phyloP scores from a whole-genome alignment of 2,888 invertebrate genomes.

The Diabrotica balteata region DNA sequence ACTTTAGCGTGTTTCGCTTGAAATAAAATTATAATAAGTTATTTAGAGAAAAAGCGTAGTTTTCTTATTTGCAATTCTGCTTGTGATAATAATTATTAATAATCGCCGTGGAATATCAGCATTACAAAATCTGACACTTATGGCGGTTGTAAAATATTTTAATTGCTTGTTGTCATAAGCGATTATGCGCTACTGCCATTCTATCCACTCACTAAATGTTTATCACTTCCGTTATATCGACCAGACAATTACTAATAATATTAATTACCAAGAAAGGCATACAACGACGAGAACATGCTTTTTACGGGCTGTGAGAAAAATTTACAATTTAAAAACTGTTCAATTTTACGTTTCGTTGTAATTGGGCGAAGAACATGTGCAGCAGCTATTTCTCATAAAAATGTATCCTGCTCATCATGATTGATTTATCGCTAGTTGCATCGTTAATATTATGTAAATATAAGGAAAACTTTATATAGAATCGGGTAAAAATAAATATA shows the following conservation, averaged over 20 bases:
- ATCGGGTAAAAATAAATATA: no score
- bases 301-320: conserved; percentile 21
- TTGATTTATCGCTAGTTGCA: no score
- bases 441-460: no score
- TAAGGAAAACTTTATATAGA: no score
- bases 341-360: not conserved
- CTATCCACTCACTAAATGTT: conserved; percentile 15
- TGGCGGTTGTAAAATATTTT: conserved; percentile 27
- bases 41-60: no score
- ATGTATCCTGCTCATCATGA: no score
- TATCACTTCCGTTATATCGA: conserved; percentile 31
- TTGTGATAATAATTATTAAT: not conserved
- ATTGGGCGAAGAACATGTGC: not conserved
- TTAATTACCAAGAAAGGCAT: conserved; percentile 3
- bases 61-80: not conserved
- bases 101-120: not conserved
- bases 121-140: conserved; percentile 19
- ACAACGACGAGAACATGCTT: conserved; percentile 12
- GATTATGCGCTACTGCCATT: conserved; percentile 30
- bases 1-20: no score
- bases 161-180: conserved; percentile 33
- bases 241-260: conserved; percentile 22
- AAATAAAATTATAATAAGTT: no score
- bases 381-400: not conserved
- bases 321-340: not conserved